Conservation (phyloP, 2,113 vertebrate species). For the Alces alces region DNA sequence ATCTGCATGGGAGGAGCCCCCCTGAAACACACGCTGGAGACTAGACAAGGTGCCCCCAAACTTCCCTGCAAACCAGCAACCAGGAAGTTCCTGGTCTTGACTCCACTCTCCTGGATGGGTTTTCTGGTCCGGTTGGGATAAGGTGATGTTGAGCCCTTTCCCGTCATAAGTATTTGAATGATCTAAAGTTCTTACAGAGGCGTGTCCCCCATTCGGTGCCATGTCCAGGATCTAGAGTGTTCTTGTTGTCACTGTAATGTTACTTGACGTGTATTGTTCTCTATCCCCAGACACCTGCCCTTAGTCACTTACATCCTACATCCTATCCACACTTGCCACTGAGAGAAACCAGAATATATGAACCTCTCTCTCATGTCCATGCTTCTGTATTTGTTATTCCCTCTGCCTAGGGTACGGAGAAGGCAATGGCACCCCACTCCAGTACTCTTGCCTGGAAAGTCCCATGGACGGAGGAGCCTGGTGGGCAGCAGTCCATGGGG, state of each 20-base stretch:
- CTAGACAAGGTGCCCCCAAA: not conserved
- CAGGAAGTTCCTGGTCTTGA: not conserved
- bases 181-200: not conserved
- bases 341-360: not conserved
- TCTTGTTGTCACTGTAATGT: not conserved
- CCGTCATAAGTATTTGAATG: too few relatives aligned
- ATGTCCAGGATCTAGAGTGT: not conserved
- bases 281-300: not conserved
- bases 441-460: too few relatives aligned
- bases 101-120: not conserved
- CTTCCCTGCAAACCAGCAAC: not conserved
- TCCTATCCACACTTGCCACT: not conserved
- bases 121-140: not conserved
- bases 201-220: not conserved
- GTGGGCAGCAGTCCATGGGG: too few relatives aligned
- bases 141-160: rapidly evolving
- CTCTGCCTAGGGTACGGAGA: not conserved
- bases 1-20: not conserved
- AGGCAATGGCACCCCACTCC: too few relatives aligned
- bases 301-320: not conserved
- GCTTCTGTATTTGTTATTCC: not conserved
- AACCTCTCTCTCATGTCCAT: not conserved
- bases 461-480: too few relatives aligned
- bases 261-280: not conserved
- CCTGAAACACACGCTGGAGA: not conserved